Percentiles rank a stretch among this genome's conserved stretches.
These are phyloP conservation scores for Spheniscus humboldti DNA, from an alignment of 2,797 vertebrate species.

Conservation along the genomic window DNA sequence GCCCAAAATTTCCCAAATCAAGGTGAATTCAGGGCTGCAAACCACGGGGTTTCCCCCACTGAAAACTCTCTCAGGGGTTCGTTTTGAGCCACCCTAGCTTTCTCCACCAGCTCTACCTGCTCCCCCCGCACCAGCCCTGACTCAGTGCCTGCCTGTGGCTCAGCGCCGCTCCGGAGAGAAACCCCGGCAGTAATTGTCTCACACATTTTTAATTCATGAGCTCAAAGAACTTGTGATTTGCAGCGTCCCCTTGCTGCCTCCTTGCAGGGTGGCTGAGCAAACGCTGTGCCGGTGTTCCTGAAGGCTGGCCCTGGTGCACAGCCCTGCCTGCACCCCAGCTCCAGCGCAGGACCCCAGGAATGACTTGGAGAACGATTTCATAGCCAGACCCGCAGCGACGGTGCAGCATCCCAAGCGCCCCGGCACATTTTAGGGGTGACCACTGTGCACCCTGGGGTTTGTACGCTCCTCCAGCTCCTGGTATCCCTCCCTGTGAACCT, in stretches of 20 bases:
- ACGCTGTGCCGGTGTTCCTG: fast-evolving
- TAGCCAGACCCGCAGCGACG: neutral
- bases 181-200: neutral
- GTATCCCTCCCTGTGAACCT: neutral
- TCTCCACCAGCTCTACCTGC: neutral
- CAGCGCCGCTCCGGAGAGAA: neutral
- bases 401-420: neutral
- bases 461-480: neutral
- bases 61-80: neutral
- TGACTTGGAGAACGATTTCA: neutral
- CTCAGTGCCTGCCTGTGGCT: neutral
- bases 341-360: fast-evolving
- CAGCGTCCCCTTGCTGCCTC: fast-evolving
- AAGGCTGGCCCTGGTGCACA: neutral
- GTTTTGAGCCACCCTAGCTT: neutral
- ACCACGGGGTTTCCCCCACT: fast-evolving
- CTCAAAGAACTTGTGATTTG: neutral
- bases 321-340: neutral
- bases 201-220: neutral
- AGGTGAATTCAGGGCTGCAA: neutral
- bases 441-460: neutral
- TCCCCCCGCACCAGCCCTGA: neutral
- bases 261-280: neutral
- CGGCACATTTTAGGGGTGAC: fast-evolving
- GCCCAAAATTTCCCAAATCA: neutral